Evolutionary conservation across 2,888 invertebrate genomes (phyloP).

Genomic region (Diarsia dahlii): DNA sequence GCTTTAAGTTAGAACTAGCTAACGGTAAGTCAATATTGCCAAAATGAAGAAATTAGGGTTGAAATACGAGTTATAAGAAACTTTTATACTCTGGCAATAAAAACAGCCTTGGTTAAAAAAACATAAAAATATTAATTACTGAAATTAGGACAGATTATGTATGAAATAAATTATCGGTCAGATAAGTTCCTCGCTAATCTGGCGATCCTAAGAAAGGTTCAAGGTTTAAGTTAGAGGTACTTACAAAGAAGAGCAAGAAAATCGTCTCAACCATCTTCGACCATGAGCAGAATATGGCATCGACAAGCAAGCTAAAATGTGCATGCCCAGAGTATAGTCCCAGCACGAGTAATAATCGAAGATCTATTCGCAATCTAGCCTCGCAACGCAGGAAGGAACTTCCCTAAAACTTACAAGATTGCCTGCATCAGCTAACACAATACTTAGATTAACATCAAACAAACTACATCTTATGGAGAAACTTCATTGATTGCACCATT

Average conservation of each 20-base stretch:
- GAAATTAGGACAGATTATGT: slow-evolving; percentile 8
- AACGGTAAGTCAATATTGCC: neutral
- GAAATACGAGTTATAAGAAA: neutral
- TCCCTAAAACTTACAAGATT: neutral
- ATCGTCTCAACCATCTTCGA: neutral
- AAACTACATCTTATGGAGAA: slow-evolving; percentile 46
- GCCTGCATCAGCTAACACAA: slow-evolving; percentile 29
- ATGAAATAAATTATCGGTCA: neutral
- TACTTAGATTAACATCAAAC: slow-evolving; percentile 39
- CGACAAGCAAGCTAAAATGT: neutral
- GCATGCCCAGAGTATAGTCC: neutral
- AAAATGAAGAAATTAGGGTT: neutral
- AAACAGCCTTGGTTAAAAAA: too few species aligned
- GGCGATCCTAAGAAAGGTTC: neutral
- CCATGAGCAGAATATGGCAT: neutral
- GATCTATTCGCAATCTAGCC: neutral
- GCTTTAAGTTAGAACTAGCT: neutral
- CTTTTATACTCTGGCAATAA: neutral
- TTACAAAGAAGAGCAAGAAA: neutral
- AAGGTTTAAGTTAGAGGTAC: neutral
- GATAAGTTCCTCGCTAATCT: neutral
- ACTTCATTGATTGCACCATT: slow-evolving; percentile 64
- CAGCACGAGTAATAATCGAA: too few species aligned
- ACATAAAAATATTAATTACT: neutral
- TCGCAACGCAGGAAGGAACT: neutral